Percentiles rank a stretch among this genome's conserved stretches.
Conservation (phyloP, 2,797 vertebrate genomes). For the Salarias fasciatus region DNA sequence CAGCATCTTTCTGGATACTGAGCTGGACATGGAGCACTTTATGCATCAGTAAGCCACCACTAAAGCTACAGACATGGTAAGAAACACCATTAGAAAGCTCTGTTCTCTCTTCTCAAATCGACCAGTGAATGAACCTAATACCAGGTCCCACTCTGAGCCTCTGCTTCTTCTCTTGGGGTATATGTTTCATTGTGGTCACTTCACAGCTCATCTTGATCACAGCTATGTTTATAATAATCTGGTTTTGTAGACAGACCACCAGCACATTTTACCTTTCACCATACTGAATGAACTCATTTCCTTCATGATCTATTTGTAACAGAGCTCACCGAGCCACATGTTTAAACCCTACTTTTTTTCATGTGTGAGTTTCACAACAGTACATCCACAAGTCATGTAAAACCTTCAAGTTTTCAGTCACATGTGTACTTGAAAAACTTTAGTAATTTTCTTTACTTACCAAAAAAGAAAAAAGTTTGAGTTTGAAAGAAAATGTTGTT, state of each 20-base stretch:
- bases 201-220: constrained; percentile 29
- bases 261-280: not conserved
- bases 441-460: not conserved
- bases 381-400: too few relatives aligned
- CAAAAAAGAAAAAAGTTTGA: constrained; percentile 38
- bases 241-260: not conserved
- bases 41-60: constrained; percentile 23
- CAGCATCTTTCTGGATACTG: constrained; percentile 33
- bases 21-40: constrained; percentile 53
- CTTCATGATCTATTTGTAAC: not conserved
- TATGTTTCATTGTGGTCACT: constrained; percentile 5
- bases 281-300: not conserved
- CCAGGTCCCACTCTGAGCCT: not conserved
- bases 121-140: not conserved
- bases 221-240: constrained; percentile 2
- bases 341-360: not conserved
- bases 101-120: not conserved
- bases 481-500: constrained; percentile 2
- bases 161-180: not conserved
- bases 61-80: constrained; percentile 67
- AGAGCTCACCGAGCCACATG: not conserved
- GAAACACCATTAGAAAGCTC: constrained; percentile 11
- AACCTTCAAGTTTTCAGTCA: not conserved
- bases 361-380: not conserved
- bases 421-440: not conserved